Evolutionary conservation across 2,797 vertebrate genomes (phyloP).

Genomic region (Crocidura indochinensis): DNA sequence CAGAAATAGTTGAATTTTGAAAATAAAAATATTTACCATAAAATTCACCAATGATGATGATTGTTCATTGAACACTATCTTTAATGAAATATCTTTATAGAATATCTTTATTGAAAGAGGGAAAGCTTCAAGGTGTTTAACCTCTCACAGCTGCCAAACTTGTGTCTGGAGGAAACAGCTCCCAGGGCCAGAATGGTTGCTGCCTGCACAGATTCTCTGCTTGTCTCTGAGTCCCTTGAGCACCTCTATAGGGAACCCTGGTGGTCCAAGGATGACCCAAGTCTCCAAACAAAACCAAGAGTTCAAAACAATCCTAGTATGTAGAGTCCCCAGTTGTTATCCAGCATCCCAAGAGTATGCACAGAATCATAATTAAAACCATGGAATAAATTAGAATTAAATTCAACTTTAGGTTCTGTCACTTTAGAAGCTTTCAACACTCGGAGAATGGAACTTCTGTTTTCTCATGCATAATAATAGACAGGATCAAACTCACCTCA

Average conservation of each 20-base stretch:
- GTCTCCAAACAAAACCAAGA: too few species aligned
- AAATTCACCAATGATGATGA: too few species aligned
- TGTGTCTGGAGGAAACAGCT: too few species aligned
- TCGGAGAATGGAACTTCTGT: background rate
- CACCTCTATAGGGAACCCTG: too few species aligned
- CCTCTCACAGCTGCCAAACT: slow-evolving; percentile 16
- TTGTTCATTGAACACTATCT: background rate
- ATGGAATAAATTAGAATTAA: background rate
- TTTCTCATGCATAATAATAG: background rate
- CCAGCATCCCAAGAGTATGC: background rate
- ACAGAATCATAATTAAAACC: background rate
- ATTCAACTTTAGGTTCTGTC: background rate
- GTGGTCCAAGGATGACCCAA: too few species aligned
- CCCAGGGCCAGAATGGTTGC: too few species aligned
- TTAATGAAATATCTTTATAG: too few species aligned
- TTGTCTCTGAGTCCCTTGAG: too few species aligned
- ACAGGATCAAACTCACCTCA: background rate
- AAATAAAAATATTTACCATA: background rate
- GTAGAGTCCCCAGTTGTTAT: too few species aligned
- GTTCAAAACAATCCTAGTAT: too few species aligned
- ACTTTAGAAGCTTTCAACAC: background rate
- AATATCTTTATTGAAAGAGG: background rate
- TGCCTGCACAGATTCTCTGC: too few species aligned
- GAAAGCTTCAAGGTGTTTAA: background rate
- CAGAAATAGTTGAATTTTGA: background rate